phyloP scores from a whole-genome alignment of 2,888 invertebrate genomes.

The Gibbula magus region DNA sequence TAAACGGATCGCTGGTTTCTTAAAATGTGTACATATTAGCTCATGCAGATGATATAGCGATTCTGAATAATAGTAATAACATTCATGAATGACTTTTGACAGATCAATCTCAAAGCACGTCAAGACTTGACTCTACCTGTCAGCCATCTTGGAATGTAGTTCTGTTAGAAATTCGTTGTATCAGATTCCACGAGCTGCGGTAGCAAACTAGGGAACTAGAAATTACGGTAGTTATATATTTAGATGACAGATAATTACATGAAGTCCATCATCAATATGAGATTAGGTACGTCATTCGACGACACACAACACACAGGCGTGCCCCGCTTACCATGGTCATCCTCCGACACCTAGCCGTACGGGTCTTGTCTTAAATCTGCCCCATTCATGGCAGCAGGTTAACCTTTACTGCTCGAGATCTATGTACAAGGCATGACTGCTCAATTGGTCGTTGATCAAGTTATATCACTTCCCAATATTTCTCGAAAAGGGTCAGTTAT shows the following conservation, averaged over 20 bases:
- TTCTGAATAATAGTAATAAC: too few relatives aligned
- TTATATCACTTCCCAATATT: conserved; percentile 33
- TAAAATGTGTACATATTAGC: too few relatives aligned
- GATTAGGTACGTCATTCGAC: neutral
- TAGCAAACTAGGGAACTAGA: neutral
- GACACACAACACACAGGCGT: neutral
- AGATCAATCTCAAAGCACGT: conserved; percentile 51
- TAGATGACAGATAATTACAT: neutral
- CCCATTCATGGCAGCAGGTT: neutral
- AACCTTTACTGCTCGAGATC: neutral
- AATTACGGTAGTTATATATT: neutral
- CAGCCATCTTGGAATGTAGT: conserved; percentile 67
- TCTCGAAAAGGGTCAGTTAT: conserved; percentile 36
- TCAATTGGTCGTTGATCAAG: neutral
- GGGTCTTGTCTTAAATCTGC: conserved; percentile 12
- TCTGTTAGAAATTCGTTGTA: conserved; percentile 29
- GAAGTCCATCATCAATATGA: neutral
- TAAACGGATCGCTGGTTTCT: too few relatives aligned
- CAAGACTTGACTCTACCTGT: conserved; percentile 56
- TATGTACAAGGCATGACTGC: neutral
- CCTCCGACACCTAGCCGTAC: conserved; percentile 8
- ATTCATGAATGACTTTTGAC: neutral
- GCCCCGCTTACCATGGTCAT: conserved; percentile 16
- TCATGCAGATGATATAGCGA: too few relatives aligned
- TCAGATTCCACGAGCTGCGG: neutral